These are phyloP conservation scores for Parauchenoglanis ngamensis DNA, from an alignment of 2,797 vertebrate genomes.

Conservation along the genomic window DNA sequence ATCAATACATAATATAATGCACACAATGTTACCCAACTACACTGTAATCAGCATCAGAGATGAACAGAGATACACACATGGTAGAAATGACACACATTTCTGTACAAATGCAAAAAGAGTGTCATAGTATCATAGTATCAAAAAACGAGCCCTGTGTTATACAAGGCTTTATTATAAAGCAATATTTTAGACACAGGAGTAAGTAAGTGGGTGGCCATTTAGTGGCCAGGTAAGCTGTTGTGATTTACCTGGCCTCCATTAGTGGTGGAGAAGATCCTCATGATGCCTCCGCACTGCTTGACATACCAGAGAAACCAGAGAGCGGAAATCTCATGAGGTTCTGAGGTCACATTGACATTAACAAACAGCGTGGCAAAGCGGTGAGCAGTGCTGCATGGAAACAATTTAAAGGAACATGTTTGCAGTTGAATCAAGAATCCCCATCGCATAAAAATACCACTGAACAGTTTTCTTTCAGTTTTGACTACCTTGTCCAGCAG, in stretches of 20 bases:
- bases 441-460: not conserved
- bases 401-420: not conserved
- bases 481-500: conserved; percentile 91
- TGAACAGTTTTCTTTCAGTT: not conserved
- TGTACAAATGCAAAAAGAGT: not conserved
- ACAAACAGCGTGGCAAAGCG: conserved; percentile 88
- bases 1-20: not conserved
- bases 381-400: conserved; percentile 74
- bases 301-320: conserved; percentile 98
- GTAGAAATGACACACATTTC: conserved; percentile 26
- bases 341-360: conserved; percentile 91
- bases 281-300: conserved; percentile 91
- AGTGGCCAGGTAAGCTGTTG: not conserved
- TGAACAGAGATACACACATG: not conserved
- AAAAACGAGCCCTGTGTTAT: not conserved
- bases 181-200: not conserved
- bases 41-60: conserved; percentile 45
- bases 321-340: conserved; percentile 93
- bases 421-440: not conserved
- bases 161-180: not conserved
- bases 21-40: conserved; percentile 8
- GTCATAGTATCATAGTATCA: not conserved
- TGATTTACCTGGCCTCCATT: conserved; percentile 91
- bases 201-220: not conserved
- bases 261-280: conserved; percentile 90